Percentiles rank a stretch among this genome's conserved stretches.
Conservation (phyloP, 2,113 vertebrate species). For the Sturnus vulgaris region DNA sequence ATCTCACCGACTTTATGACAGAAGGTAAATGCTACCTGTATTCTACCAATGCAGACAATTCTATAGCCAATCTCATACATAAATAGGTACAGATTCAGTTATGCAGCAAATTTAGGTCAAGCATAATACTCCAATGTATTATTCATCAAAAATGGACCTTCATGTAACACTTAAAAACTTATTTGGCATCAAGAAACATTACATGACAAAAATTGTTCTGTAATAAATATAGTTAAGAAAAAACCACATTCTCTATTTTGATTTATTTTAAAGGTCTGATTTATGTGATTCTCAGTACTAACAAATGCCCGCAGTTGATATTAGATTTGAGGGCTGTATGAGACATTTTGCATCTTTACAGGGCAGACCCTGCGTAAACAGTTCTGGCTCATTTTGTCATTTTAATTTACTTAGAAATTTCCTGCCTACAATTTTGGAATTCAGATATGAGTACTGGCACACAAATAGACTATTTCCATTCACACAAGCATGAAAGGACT, state of each 20-base stretch:
- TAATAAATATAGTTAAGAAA: constrained; percentile 15
- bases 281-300: not conserved
- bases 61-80: not conserved
- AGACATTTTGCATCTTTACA: not conserved
- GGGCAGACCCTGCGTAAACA: not conserved
- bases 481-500: constrained; percentile 38
- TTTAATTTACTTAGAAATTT: not conserved
- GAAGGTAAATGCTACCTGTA: not conserved
- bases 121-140: not conserved
- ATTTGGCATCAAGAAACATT: not conserved
- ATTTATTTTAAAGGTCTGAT: not conserved
- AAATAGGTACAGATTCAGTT: not conserved
- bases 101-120: not conserved
- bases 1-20: not conserved
- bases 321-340: not conserved
- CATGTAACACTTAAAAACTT: not conserved
- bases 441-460: not conserved
- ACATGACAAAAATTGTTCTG: constrained; percentile 5
- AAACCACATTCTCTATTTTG: not conserved
- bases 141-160: not conserved
- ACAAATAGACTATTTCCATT: not conserved
- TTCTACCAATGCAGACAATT: not conserved
- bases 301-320: not conserved
- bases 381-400: not conserved
- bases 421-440: not conserved